These are phyloP conservation scores for Hylaea fasciaria DNA, from an alignment of 2,888 invertebrate genomes.

Conservation along the genomic window DNA sequence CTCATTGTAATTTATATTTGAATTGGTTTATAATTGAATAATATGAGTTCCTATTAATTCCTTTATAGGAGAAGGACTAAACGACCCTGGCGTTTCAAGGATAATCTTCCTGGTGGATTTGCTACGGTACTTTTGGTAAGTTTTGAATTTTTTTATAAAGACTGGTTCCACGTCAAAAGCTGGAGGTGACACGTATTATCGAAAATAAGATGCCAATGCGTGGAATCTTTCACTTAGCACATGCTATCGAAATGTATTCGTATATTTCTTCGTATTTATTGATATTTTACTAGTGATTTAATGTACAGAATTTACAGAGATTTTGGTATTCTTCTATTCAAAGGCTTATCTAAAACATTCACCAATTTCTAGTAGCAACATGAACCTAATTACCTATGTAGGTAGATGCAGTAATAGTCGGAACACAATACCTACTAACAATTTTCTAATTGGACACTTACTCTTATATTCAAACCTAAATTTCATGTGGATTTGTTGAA, in stretches of 20 bases:
- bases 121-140: conserved; percentile 82
- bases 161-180: conserved; percentile 84
- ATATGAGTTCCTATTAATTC: conserved; percentile 57
- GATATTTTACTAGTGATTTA: neutral
- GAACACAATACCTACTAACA: too few species aligned
- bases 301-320: neutral
- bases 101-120: conserved; percentile 76
- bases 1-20: conserved; percentile 46
- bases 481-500: too few species aligned
- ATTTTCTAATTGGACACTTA: too few species aligned
- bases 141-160: conserved; percentile 65
- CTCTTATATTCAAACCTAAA: too few species aligned
- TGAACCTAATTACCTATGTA: neutral
- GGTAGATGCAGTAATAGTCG: too few species aligned
- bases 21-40: conserved; percentile 53
- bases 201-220: conserved; percentile 66
- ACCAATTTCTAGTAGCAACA: neutral
- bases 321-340: neutral
- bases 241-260: conserved; percentile 23
- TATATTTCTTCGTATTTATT: neutral
- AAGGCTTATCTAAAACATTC: neutral
- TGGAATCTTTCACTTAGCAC: conserved; percentile 37
- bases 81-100: conserved; percentile 78
- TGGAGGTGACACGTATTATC: conserved; percentile 84
- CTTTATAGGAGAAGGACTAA: conserved; percentile 70